Percentiles rank a stretch among this genome's conserved stretches.
Conservation (phyloP, 2,797 vertebrate species). For the Amazona ochrocephala region DNA sequence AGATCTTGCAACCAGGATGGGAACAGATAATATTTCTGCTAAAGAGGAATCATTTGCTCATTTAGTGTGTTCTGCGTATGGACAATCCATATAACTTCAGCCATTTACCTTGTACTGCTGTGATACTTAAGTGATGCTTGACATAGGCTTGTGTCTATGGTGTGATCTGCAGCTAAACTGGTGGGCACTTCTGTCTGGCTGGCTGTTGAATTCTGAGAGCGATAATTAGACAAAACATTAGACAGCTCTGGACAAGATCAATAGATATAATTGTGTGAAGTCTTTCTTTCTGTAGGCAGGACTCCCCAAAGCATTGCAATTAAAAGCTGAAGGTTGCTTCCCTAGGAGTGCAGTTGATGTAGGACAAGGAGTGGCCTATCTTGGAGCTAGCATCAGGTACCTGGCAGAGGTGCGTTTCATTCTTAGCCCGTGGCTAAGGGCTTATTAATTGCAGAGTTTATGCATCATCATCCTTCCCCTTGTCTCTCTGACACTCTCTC, state of each 20-base stretch:
- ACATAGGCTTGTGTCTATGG: neutral
- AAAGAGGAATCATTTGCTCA: neutral
- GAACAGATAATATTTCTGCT: neutral
- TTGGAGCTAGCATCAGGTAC: neutral
- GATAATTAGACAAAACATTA: neutral
- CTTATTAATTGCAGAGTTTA: neutral
- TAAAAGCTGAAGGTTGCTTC: neutral
- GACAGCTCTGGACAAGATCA: neutral
- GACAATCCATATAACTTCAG: neutral
- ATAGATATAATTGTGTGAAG: neutral
- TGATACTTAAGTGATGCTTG: neutral
- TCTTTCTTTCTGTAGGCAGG: neutral
- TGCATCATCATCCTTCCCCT: neutral
- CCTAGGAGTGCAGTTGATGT: neutral
- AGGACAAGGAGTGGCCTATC: neutral
- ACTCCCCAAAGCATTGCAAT: neutral
- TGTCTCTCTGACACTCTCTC: neutral
- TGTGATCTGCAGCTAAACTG: neutral
- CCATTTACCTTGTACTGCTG: neutral
- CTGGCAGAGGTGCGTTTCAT: neutral
- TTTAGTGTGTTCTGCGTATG: accelerated
- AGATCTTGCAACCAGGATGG: neutral
- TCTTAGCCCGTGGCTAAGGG: neutral
- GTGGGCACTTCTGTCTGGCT: neutral
- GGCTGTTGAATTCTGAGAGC: neutral